Evolutionary conservation across 1,140 invertebrate species (phyloP), one percentile per base, ranked within the genome.

Genomic region (Drosophila willistoni): DNA sequence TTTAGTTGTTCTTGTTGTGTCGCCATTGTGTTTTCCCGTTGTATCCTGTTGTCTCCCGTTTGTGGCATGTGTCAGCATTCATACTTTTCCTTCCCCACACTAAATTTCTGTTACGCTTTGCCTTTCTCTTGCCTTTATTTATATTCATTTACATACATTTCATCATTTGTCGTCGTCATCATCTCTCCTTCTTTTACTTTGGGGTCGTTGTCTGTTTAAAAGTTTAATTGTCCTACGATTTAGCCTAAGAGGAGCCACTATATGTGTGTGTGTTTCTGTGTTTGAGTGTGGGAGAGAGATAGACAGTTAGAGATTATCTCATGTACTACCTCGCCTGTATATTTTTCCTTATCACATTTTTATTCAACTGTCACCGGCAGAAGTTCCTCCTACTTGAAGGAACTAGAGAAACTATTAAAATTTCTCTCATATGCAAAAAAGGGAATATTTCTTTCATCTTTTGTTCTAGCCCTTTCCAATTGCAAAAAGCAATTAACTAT

Each of bases 221-320:
- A 83, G 83, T 87, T 79, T 82, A 86, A 86, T 86, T 86, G 83
- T 89, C 55, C 70, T 76, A 75, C 74, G 59, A 78, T 77, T 77
- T 77, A 59, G 74, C 71, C 68, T 59, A 77, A 74, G 61, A 71
- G 44, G 17, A 51, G 44, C 9, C 19, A 51, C 17, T 44, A 7
- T 14, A 1, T 7, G 14, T 14, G 7, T 44, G 4, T 4, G 44
- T 22, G 44, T 10, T 9, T 22, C 9, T 12, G 44, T 12, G 17
- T 12, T n/a, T 6, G 42, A 2, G 14, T 7, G 44, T 12, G 44
- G 0, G 19, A 51, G 44, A 9, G 9, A 51, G 44, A 51, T 19
- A 51, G 44, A 9, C 44, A 12, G 44, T 51, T 22, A 19, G 19
- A 51, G 44, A 51, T 44, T 17, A 42, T 29, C 19, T 51, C 60